These are phyloP conservation scores for Trematomus bernacchii DNA, from an alignment of 2,797 vertebrate species.

Conservation along the genomic window DNA sequence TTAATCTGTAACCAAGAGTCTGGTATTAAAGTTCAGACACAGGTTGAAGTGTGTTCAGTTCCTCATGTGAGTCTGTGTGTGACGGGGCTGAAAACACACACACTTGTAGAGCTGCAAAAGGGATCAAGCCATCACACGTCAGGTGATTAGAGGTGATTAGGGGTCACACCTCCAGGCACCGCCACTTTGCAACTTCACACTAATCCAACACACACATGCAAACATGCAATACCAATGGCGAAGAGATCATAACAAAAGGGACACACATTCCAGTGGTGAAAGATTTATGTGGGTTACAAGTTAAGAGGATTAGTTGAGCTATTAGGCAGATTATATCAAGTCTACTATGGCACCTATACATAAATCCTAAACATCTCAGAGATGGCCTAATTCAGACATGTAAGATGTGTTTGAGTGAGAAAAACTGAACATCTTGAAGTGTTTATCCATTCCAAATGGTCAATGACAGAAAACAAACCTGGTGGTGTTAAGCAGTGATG, in stretches of 20 bases:
- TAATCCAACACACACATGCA: slow-evolving; percentile 67
- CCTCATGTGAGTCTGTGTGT: slow-evolving; percentile 53
- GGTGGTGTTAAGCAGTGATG: slow-evolving; percentile 25
- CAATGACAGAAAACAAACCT: neutral
- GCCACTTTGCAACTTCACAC: slow-evolving; percentile 65
- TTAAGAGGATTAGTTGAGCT: slow-evolving; percentile 78
- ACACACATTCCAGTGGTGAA: slow-evolving; percentile 64
- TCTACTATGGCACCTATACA: slow-evolving; percentile 50
- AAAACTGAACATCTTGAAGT: neutral
- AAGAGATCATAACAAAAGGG: slow-evolving; percentile 44
- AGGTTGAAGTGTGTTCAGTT: slow-evolving; percentile 16
- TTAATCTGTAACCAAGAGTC: slow-evolving; percentile 62
- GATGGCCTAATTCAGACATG: neutral
- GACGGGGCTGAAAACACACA: slow-evolving; percentile 73
- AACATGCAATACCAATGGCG: slow-evolving; percentile 29
- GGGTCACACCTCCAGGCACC: slow-evolving; percentile 83
- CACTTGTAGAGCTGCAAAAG: slow-evolving; percentile 28
- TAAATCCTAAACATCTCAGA: slow-evolving; percentile 46
- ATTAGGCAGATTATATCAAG: slow-evolving; percentile 76
- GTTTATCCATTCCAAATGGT: slow-evolving; percentile 52
- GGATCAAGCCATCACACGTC: slow-evolving; percentile 80
- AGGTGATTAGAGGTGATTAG: slow-evolving; percentile 82
- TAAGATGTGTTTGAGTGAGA: neutral
- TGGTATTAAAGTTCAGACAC: slow-evolving; percentile 45
- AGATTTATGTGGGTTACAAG: slow-evolving; percentile 67